Conservation (phyloP, 1,140 invertebrate genomes). For the Sycophaga agraensis region DNA sequence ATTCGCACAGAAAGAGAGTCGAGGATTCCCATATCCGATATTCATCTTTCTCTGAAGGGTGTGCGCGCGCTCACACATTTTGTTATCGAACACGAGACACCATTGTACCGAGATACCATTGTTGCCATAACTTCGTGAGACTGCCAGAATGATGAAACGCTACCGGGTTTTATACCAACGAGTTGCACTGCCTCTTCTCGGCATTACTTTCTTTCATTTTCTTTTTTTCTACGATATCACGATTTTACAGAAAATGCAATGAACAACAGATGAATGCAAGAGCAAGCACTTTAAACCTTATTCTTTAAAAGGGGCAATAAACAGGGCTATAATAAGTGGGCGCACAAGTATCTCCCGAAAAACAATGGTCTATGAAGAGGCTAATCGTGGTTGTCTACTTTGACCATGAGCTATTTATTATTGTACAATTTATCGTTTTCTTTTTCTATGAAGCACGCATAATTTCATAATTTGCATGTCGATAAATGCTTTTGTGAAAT, state of each 20-base stretch:
- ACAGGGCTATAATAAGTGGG: background rate
- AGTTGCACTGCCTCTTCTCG: background rate
- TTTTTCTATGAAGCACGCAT: background rate
- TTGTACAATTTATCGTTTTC: background rate
- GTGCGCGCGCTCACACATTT: background rate
- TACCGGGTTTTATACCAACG: background rate
- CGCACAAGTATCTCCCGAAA: background rate
- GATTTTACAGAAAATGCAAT: too few species aligned
- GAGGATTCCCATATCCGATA: background rate
- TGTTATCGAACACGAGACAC: background rate
- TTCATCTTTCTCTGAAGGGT: too few species aligned
- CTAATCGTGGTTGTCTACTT: background rate
- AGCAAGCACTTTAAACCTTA: too few species aligned
- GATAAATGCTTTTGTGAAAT: too few species aligned
- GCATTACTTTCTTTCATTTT: background rate
- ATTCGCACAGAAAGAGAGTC: too few species aligned
- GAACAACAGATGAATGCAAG: too few species aligned
- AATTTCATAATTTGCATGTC: background rate
- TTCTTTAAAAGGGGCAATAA: too few species aligned
- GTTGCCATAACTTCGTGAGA: slow-evolving; percentile 39
- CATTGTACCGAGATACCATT: slow-evolving; percentile 25
- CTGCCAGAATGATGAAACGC: slow-evolving; percentile 34
- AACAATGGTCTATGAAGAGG: background rate
- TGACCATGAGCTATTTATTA: background rate
- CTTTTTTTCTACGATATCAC: background rate